phyloP scores from a whole-genome alignment of 1,140 invertebrate species.

The Drosophila ironensis region DNA sequence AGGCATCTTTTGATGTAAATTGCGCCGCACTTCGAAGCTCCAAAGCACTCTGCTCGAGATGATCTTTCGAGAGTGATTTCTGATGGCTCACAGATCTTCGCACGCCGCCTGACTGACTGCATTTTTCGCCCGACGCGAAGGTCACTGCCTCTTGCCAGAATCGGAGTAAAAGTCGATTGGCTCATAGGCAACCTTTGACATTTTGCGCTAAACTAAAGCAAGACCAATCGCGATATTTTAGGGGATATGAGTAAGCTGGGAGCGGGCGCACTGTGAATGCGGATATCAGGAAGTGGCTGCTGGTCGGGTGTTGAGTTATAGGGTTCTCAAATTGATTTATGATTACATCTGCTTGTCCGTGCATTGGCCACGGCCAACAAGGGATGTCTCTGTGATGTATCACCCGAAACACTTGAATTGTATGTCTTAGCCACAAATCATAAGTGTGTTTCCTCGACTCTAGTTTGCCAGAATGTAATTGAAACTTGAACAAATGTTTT shows the following conservation, averaged over 20 bases:
- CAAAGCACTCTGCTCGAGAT: conserved; percentile 44
- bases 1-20: conserved; percentile 72
- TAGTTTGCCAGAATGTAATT: too few species aligned
- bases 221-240: background rate
- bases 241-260: conserved; percentile 5
- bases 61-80: conserved; percentile 36
- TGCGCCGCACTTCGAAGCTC: conserved; percentile 61
- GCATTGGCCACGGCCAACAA: background rate
- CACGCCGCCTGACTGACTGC: conserved; percentile 54
- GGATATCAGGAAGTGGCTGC: background rate
- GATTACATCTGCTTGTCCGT: background rate
- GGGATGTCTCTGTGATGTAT: background rate
- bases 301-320: background rate
- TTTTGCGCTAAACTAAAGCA: conserved; percentile 25
- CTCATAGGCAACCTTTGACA: conserved; percentile 60
- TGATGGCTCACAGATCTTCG: conserved; percentile 9
- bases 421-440: too few species aligned
- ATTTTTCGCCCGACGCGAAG: conserved; percentile 61
- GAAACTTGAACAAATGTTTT: too few species aligned
- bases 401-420: too few species aligned
- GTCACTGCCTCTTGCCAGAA: conserved; percentile 68
- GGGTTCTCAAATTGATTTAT: background rate
- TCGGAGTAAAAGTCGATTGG: conserved; percentile 76
- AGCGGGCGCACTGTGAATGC: background rate
- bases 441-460: too few species aligned